These are phyloP conservation scores for Ichneumon xanthorius DNA, from an alignment of 2,888 invertebrate genomes.

Conservation along the genomic window DNA sequence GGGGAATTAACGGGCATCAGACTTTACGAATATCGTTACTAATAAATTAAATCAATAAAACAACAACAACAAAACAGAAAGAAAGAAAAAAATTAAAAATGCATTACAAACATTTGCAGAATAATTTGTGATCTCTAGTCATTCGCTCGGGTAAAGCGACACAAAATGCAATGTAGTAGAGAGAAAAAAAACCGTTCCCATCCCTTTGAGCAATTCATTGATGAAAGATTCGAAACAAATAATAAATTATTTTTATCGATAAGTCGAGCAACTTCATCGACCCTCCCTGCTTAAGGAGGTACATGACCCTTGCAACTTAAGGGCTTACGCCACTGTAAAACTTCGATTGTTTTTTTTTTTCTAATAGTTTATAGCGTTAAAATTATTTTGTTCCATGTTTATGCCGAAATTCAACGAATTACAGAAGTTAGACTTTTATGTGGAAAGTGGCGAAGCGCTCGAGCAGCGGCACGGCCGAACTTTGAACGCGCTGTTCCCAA, in stretches of 20 bases:
- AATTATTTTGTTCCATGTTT: no score
- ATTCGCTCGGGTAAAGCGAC: not conserved
- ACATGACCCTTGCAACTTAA: slow-evolving; percentile 15
- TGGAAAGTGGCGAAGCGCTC: no score
- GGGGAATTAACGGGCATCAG: slow-evolving; percentile 54
- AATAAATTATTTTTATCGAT: not conserved
- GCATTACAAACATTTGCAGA: slow-evolving; percentile 15
- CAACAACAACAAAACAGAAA: slow-evolving; percentile 10
- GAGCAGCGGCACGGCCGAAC: no score
- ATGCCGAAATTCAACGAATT: no score
- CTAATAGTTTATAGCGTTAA: no score
- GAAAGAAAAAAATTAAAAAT: slow-evolving; percentile 1
- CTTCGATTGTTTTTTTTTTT: no score
- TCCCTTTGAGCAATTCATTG: slow-evolving; percentile 51
- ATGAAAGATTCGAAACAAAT: slow-evolving; percentile 11
- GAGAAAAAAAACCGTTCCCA: slow-evolving; percentile 21
- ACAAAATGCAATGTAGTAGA: not conserved
- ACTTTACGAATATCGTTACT: slow-evolving; percentile 32
- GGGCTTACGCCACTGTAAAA: not conserved
- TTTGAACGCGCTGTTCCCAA: no score
- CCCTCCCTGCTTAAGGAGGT: slow-evolving; percentile 30
- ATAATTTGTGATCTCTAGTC: slow-evolving; percentile 8
- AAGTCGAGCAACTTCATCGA: slow-evolving; percentile 20
- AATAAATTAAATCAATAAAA: slow-evolving; percentile 26
- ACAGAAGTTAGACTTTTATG: no score